These are phyloP conservation scores for Drymodes brunneopygia DNA, from an alignment of 2,113 vertebrate species.

Conservation along the genomic window DNA sequence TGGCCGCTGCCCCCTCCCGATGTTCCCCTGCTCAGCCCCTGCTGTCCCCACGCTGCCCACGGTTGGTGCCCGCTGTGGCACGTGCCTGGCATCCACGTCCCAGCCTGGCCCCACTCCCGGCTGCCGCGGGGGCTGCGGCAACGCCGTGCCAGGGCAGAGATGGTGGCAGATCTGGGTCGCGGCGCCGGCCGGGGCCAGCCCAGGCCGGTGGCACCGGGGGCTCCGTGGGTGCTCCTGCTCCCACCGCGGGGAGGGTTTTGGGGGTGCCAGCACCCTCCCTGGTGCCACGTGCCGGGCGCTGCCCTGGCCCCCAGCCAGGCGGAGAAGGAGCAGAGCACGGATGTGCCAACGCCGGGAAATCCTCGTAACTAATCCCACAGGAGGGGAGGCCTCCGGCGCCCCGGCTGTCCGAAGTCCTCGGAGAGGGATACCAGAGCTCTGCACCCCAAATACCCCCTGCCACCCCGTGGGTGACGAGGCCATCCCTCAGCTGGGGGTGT, in stretches of 20 bases:
- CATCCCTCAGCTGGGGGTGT: neutral
- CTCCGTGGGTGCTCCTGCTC: neutral
- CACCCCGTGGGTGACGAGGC: accelerated
- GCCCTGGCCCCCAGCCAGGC: neutral
- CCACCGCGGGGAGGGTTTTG: neutral
- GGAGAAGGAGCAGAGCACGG: neutral
- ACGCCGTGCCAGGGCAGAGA: neutral
- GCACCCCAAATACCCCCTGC: neutral
- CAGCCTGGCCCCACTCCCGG: neutral
- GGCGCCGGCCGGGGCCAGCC: neutral
- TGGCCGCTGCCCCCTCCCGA: neutral
- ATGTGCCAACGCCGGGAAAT: neutral
- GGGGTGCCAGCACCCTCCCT: neutral
- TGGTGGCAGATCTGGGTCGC: neutral
- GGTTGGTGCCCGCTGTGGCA: neutral
- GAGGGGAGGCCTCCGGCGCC: neutral
- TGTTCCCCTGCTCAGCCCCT: neutral
- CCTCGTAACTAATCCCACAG: neutral
- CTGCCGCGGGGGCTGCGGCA: neutral
- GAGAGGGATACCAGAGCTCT: neutral
- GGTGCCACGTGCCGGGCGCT: neutral
- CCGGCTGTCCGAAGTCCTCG: neutral
- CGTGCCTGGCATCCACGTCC: conserved; percentile 10
- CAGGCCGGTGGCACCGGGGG: neutral
- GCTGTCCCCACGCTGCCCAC: neutral